Conservation (phyloP, 2,797 vertebrate species). For the Acrocephalus scirpaceus region DNA sequence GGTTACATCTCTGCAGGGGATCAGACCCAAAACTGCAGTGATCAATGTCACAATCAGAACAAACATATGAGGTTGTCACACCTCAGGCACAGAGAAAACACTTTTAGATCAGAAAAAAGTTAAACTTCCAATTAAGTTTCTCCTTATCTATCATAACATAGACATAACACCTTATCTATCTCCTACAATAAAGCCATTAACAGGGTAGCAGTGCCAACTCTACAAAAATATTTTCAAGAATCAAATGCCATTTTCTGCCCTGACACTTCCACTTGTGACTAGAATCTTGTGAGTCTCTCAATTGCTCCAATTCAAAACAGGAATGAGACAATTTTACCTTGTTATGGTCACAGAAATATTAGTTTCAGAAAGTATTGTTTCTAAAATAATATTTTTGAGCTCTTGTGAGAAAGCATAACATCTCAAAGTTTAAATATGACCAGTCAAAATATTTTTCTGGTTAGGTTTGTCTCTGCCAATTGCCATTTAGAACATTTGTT, state of each 20-base stretch:
- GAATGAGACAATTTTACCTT: background rate
- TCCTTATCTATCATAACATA: background rate
- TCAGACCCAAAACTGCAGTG: background rate
- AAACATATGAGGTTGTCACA: background rate
- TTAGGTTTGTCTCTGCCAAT: background rate
- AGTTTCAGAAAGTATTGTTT: background rate
- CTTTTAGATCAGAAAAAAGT: background rate
- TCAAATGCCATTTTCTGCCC: background rate
- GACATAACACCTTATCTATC: background rate
- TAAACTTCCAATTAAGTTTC: background rate
- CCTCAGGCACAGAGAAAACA: background rate
- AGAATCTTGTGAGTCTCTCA: background rate
- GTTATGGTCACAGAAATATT: background rate
- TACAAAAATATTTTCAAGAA: background rate
- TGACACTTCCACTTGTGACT: background rate
- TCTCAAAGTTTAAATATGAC: background rate
- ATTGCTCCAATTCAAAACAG: background rate
- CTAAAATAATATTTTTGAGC: background rate
- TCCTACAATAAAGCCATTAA: background rate
- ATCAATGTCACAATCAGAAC: background rate
- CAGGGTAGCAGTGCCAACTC: background rate
- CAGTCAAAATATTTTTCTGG: background rate
- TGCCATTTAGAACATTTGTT: background rate
- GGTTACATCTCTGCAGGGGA: background rate
- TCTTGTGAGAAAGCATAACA: background rate